These are phyloP conservation scores for Stichopus horrens DNA, from an alignment of 53 echinoderm and acorn worm genomes.

Conservation along the genomic window DNA sequence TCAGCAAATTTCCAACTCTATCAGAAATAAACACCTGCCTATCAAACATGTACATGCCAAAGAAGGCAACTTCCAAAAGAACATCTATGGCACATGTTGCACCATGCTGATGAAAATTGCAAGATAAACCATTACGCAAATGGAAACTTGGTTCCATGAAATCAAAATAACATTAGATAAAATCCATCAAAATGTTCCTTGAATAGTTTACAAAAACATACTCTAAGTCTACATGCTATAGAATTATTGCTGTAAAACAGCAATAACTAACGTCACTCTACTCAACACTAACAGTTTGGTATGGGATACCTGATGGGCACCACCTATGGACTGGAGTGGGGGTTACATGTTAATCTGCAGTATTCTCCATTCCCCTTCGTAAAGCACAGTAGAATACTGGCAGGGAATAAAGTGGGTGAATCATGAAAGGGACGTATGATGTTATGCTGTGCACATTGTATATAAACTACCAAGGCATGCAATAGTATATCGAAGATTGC, in stretches of 20 bases:
- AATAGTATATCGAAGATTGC: no score
- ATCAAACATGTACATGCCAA: not conserved
- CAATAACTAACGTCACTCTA: not conserved
- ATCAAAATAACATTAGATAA: not conserved
- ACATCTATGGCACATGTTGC: constrained; percentile 32
- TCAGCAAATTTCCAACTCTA: not conserved
- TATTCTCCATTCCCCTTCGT: no score
- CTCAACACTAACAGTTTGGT: not conserved
- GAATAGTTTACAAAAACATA: constrained; percentile 29
- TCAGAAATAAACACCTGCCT: not conserved
- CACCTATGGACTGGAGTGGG: no score
- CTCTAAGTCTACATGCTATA: no score
- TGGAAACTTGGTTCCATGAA: constrained; percentile 18
- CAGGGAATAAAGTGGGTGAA: no score
- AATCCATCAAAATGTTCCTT: constrained; percentile 14
- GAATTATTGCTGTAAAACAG: not conserved
- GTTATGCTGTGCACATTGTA: no score
- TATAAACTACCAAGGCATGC: no score
- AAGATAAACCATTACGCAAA: constrained; percentile 3
- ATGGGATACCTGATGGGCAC: no score
- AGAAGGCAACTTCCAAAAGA: not conserved
- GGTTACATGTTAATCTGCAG: no score
- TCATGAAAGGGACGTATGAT: no score
- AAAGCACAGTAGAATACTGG: no score
- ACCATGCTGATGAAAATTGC: constrained; percentile 19